Percentiles rank a stretch among this genome's conserved stretches.
Conservation (phyloP, 2,797 vertebrate genomes). For the Amazona ochrocephala region DNA sequence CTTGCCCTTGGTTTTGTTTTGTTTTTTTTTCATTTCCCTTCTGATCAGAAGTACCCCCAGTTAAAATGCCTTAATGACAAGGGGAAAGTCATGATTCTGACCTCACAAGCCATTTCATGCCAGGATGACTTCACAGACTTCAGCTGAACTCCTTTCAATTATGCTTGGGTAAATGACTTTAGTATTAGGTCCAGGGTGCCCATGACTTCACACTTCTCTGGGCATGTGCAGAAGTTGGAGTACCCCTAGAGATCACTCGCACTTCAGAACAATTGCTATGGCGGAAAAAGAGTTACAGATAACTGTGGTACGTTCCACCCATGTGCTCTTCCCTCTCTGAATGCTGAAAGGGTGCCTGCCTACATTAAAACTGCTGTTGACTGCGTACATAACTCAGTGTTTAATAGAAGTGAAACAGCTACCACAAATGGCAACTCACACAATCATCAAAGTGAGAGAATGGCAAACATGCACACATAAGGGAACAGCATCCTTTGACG, state of each 20-base stretch:
- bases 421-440: conserved; percentile 20
- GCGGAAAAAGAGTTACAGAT: background rate
- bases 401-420: background rate
- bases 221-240: background rate
- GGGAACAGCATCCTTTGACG: background rate
- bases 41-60: background rate
- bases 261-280: background rate
- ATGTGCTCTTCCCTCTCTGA: background rate
- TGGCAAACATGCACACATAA: background rate
- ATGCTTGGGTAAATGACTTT: background rate
- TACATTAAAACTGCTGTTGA: background rate
- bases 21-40: background rate
- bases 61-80: background rate
- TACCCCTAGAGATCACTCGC: background rate
- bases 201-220: background rate
- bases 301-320: rapidly evolving
- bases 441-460: background rate
- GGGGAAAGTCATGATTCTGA: background rate
- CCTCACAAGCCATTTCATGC: background rate
- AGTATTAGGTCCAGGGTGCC: background rate
- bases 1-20: background rate
- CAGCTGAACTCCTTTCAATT: background rate
- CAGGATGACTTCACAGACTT: background rate
- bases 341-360: background rate
- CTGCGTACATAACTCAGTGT: background rate